Evolutionary conservation across 2,888 invertebrate species (phyloP), one percentile per base, ranked within the genome.

Genomic region (Agrochola lychnidis): DNA sequence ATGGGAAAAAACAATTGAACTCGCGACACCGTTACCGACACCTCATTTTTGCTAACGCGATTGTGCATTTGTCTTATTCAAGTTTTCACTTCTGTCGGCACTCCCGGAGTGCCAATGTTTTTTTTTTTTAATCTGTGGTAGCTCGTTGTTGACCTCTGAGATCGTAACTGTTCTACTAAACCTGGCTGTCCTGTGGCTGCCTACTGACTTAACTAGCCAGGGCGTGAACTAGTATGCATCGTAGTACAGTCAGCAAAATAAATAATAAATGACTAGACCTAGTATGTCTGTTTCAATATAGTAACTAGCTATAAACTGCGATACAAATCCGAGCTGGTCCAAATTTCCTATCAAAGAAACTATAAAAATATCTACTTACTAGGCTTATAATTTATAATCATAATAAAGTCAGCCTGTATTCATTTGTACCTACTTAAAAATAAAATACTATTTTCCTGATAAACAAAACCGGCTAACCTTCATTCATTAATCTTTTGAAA

Each of bases 261-360:
- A 73, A 64, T 81, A 81, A 73, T 71, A 71, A 36, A 79, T 71
- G 5, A 19, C 36, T 61, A 45, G 80, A 61, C 61, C 61, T 22
- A 45, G n/a, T 62, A 48, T 25, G 61, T 16, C 36, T 10, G n/a
- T 53, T 80, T 72, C n/a, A 72, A 56, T 53, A 62, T 25, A 80
- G 45, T 79, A 61, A 45, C 30, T 69, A 79, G 22, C 51, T 25
- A 57, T 5, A 56, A 56, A 70, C 10, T 45, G 30, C 30, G 16
- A 45, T 66, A 48, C 10, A 63, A 73, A 56, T 40, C 12, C 2
- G 16, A 72, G 19, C 9, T 51, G 3, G 16, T 36, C 5, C 22
- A 19, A 22, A 45, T 36, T 45, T 12, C 16, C 12, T 3, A 12
- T 5, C 30, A 6, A 30, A 73, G 16, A 72, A 14, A 12, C 4